Conservation (phyloP, 2,797 vertebrate genomes). For the Sphaeramia orbicularis region DNA sequence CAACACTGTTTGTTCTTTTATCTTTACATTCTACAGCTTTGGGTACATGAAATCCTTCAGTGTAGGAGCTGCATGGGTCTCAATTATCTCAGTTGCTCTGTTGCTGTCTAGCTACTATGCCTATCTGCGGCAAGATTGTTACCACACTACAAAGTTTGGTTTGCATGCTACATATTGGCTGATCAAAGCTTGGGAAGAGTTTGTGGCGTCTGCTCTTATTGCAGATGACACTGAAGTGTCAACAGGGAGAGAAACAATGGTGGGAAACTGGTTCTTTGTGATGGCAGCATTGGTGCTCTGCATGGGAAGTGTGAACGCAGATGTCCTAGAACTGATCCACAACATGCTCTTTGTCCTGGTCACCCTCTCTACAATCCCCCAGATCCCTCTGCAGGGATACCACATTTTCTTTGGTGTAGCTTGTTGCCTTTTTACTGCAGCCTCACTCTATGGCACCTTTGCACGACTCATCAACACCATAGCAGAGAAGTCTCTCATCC, state of each 20-base stretch:
- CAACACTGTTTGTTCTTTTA: constrained; percentile 86
- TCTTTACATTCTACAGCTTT: constrained; percentile 91
- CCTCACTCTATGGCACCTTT: constrained; percentile 88
- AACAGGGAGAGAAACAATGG: constrained; percentile 80
- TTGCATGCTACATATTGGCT: constrained; percentile 90
- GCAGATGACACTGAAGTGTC: constrained; percentile 29
- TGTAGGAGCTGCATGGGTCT: constrained; percentile 87
- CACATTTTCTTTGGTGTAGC: constrained; percentile 87
- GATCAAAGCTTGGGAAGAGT: constrained; percentile 91
- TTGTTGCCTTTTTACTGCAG: constrained; percentile 83
- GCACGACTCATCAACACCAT: constrained; percentile 90
- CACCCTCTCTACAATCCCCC: constrained; percentile 84
- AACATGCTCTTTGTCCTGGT: constrained; percentile 87
- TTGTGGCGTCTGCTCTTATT: constrained; percentile 76
- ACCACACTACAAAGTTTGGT: constrained; percentile 89
- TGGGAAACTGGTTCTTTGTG: constrained; percentile 92
- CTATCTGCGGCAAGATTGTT: constrained; percentile 88
- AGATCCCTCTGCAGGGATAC: constrained; percentile 82
- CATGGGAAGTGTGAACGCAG: constrained; percentile 85
- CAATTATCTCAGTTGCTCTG: constrained; percentile 87
- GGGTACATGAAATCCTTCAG: constrained; percentile 85
- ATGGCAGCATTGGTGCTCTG: constrained; percentile 82
- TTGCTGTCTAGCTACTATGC: constrained; percentile 90
- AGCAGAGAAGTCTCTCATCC: constrained; percentile 90
- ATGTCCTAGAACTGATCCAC: constrained; percentile 87